These are phyloP conservation scores for Sinosuthora webbiana DNA, from an alignment of 2,113 vertebrate genomes.

Conservation along the genomic window DNA sequence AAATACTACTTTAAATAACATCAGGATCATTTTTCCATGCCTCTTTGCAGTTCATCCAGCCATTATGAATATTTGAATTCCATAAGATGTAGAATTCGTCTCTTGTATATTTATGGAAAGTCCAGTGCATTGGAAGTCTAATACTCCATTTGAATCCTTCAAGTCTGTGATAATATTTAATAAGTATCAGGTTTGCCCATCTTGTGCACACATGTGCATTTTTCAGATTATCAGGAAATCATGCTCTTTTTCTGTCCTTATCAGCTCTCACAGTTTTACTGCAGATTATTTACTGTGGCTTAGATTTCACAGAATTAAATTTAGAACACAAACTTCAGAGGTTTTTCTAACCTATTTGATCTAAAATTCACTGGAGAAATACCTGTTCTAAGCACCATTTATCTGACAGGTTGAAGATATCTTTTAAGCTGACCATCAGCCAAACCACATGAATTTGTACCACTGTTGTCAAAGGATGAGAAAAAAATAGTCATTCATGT, in stretches of 20 bases:
- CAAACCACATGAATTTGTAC: neutral
- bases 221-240: neutral
- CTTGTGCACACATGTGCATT: neutral
- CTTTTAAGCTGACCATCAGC: neutral
- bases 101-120: neutral
- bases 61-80: neutral
- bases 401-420: neutral
- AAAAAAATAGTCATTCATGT: neutral
- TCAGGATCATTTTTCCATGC: neutral
- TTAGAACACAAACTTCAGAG: neutral
- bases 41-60: neutral
- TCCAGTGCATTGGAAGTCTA: neutral
- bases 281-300: neutral
- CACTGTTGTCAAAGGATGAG: neutral
- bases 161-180: neutral
- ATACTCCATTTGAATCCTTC: neutral
- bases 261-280: neutral
- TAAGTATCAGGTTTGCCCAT: neutral
- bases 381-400: neutral
- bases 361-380: neutral
- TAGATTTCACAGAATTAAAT: neutral
- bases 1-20: neutral
- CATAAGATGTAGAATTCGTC: neutral
- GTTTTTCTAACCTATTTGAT: neutral
- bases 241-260: neutral